Evolutionary conservation across 2,113 vertebrate species (phyloP).

Genomic region (Choloepus hoffmanni): DNA sequence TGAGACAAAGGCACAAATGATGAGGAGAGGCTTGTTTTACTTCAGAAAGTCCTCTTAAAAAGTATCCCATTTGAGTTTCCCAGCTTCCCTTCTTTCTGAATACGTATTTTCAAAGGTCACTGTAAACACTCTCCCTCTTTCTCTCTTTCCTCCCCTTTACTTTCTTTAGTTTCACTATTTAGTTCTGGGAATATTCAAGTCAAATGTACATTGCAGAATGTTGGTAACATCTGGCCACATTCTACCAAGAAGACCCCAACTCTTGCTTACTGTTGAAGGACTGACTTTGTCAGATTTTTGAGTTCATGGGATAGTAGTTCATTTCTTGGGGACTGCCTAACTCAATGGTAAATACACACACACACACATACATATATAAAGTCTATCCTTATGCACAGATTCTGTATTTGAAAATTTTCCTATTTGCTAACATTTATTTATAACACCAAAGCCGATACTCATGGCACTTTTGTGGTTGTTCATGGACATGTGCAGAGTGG

Average conservation of each 20-base stretch:
- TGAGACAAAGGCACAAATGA: not conserved
- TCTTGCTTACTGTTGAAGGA: not conserved
- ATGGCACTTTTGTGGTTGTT: too few species aligned
- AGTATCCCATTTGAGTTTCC: not conserved
- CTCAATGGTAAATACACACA: not conserved
- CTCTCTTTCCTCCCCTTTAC: not conserved
- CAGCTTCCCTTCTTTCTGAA: not conserved
- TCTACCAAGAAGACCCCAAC: not conserved
- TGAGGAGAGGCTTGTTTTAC: not conserved
- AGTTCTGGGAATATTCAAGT: not conserved
- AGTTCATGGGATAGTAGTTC: not conserved
- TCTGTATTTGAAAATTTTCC: too few species aligned
- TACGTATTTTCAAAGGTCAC: not conserved
- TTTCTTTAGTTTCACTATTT: not conserved
- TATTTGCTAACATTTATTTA: too few species aligned
- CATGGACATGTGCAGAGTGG: too few species aligned
- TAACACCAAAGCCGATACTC: too few species aligned
- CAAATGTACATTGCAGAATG: not conserved
- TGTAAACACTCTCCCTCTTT: not conserved
- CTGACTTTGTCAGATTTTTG: not conserved
- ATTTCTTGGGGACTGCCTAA: not conserved
- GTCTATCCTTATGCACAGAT: too few species aligned
- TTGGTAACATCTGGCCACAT: constrained; percentile 27
- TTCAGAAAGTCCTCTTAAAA: not conserved
- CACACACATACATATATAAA: too few species aligned